Evolutionary conservation across 2,888 invertebrate genomes (phyloP).

Genomic region (Ophion slaviceki): DNA sequence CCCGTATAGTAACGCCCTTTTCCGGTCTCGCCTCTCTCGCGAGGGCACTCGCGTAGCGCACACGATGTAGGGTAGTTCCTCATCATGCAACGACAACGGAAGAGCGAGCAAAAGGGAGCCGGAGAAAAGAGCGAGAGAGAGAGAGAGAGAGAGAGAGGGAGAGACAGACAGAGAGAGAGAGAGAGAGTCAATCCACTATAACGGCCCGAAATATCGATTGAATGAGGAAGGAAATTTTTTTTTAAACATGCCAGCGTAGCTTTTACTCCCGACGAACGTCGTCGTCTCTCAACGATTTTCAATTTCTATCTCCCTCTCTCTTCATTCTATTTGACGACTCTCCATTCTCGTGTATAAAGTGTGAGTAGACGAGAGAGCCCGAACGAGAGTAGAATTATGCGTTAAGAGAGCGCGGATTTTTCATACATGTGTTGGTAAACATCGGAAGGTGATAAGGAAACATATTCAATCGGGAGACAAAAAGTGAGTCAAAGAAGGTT

Average conservation of each 20-base stretch:
- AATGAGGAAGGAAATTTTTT: background rate
- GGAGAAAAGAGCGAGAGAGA: background rate
- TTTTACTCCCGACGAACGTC: constrained; percentile 50
- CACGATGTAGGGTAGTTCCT: constrained; percentile 5
- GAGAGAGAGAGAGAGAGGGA: background rate
- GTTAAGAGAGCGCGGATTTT: constrained; percentile 10
- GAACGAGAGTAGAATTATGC: background rate
- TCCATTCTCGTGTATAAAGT: constrained; percentile 23
- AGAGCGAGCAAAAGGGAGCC: background rate
- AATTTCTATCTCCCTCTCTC: constrained; percentile 4
- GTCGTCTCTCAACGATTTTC: constrained; percentile 50
- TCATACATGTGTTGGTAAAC: background rate
- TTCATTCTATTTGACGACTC: background rate
- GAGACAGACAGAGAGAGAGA: background rate
- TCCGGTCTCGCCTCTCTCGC: background rate
- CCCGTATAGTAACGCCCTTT: background rate
- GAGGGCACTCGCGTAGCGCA: background rate
- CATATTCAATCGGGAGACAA: too few relatives aligned
- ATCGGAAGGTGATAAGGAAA: too few relatives aligned
- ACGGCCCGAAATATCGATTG: constrained; percentile 28
- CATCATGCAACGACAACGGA: background rate
- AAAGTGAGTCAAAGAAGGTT: too few relatives aligned
- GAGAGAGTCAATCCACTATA: constrained; percentile 25
- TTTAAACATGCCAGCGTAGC: constrained; percentile 46
- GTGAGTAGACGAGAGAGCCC: background rate